Percentiles rank a stretch among this genome's conserved stretches.
phyloP scores from a whole-genome alignment of 2,888 invertebrate genomes.

The Heliconius ismenius region DNA sequence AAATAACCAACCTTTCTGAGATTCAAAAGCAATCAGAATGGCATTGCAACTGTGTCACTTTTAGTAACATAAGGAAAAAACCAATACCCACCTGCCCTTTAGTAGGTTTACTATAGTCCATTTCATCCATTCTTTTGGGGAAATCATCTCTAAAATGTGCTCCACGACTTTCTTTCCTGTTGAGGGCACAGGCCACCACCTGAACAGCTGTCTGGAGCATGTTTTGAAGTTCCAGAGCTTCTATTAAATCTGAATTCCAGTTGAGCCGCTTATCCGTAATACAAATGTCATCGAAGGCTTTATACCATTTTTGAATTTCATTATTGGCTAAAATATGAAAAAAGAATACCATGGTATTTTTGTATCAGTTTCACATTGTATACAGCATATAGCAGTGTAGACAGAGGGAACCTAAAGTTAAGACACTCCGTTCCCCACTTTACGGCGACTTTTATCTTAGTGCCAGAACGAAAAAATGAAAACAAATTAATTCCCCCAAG shows the following conservation, averaged over 20 bases:
- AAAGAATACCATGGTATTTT: background rate
- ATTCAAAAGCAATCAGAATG: no score
- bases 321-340: constrained; percentile 51
- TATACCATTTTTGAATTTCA: constrained; percentile 88
- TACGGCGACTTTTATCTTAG: no score
- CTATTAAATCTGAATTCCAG: constrained; percentile 98
- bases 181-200: constrained; percentile 91
- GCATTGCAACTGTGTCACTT: background rate
- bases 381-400: no score
- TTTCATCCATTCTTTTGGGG: constrained; percentile 93
- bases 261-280: constrained; percentile 87
- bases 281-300: constrained; percentile 87
- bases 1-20: no score
- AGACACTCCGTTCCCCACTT: no score
- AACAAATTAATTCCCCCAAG: no score
- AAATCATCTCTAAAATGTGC: constrained; percentile 99
- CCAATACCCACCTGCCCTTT: constrained; percentile 85
- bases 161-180: constrained; percentile 97
- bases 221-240: constrained; percentile 97
- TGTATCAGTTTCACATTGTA: no score
- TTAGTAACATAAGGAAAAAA: background rate
- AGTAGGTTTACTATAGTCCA: constrained; percentile 93
- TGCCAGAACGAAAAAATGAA: no score
- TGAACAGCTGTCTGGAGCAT: constrained; percentile 94
- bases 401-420: no score